Evolutionary conservation across 2,797 vertebrate species (phyloP).

Genomic region (Notolepis coatsorum): DNA sequence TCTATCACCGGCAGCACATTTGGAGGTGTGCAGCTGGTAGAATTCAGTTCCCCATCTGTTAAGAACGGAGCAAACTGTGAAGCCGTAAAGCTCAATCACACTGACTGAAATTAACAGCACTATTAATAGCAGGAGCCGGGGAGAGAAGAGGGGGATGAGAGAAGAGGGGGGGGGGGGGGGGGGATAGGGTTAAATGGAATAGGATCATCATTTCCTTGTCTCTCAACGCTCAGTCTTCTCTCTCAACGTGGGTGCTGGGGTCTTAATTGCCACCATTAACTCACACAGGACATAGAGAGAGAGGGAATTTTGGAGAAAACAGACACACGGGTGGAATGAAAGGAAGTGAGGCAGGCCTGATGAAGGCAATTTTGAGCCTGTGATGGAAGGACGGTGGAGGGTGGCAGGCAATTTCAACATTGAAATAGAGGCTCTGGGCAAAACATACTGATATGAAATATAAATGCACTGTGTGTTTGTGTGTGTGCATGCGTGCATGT

Average conservation of each 20-base stretch:
- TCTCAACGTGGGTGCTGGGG: conserved; percentile 47
- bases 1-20: too few relatives aligned
- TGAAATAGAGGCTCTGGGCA: conserved; percentile 65
- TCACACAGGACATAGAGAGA: conserved; percentile 48
- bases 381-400: conserved; percentile 41
- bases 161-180: not conserved
- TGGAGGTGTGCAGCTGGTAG: conserved; percentile 73
- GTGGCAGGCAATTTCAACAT: conserved; percentile 55
- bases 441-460: conserved; percentile 64
- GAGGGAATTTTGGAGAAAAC: conserved; percentile 15
- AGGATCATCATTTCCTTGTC: conserved; percentile 56
- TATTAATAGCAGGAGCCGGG: conserved; percentile 76
- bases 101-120: conserved; percentile 80
- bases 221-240: not conserved
- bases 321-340: conserved; percentile 21
- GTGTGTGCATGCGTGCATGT: conserved; percentile 40
- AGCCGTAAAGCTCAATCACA: conserved; percentile 69
- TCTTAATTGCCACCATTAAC: conserved; percentile 75
- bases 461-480: conserved; percentile 49
- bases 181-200: conserved; percentile 48
- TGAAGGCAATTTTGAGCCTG: conserved; percentile 48
- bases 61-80: conserved; percentile 56
- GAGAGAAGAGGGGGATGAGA: conserved; percentile 14
- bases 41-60: conserved; percentile 74
- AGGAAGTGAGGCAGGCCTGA: conserved; percentile 24